Evolutionary conservation across 1,140 invertebrate genomes (phyloP), one percentile per base, ranked within the genome.

Genomic region (Zaprionus davidi): DNA sequence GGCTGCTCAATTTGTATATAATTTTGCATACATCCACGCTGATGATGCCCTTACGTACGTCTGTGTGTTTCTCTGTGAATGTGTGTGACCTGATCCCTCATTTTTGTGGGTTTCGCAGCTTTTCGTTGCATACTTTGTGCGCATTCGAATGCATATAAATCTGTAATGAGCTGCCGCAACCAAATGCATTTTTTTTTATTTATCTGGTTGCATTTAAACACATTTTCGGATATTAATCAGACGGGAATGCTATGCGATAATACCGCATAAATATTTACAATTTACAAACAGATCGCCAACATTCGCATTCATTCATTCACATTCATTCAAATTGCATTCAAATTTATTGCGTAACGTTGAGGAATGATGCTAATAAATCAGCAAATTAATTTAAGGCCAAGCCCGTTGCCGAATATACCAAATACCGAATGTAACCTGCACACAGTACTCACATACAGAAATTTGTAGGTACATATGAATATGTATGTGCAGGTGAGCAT

Each of bases 271-370:
- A 76, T 76, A 76, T 76, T 76, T 72, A 72, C 68, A 76, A 53
- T 67, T 53, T 68, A 56, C 57, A 36, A 41, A 70, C 53, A 58
- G 22, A 31, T 63, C 44, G 22, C 49, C 56, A 67, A 53, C 56
- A 41, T 28, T 46, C 38, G 36, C 59, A n/a, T 62, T 44, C n/a
- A 53, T 60, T 46, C 71, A 36, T 28, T 58, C 56, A 71, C 78
- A 88, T 88, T 88, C 82, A 88, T 88, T 87, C 79, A 88, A 87
- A 80, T 88, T 87, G 79, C 84, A 83, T 83, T 87, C 72, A 80
- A 88, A 87, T 87, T 83, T 87, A 87, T 87, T 72, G 84, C 70
- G 65, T 36, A 17, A 17, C 55, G 34, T 66, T 86, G 71, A 57
- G 79, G 62, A 69, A 65, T 73, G 72, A 75, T 69, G 76, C 53